phyloP scores from a whole-genome alignment of 2,113 vertebrate species.

The Glaucomys volans region DNA sequence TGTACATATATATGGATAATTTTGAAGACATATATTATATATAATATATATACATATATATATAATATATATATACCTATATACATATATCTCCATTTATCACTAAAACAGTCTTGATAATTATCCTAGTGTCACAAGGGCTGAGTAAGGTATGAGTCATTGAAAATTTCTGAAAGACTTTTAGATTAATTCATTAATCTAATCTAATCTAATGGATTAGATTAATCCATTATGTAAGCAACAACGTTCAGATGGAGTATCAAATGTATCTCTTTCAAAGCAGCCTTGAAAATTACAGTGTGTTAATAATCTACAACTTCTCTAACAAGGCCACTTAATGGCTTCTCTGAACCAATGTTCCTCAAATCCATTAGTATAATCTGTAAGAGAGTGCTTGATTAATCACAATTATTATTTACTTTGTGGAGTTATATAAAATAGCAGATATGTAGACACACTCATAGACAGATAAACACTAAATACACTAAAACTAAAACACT shows the following conservation, averaged over 20 bases:
- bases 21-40: too few species aligned
- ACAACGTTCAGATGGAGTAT: not conserved
- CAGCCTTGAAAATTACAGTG: not conserved
- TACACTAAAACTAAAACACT: not conserved
- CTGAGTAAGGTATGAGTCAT: not conserved
- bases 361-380: not conserved
- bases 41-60: not conserved
- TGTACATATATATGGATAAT: not conserved
- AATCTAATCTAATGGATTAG: too few species aligned
- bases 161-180: not conserved
- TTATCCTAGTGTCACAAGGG: not conserved
- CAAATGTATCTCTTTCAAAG: not conserved
- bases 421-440: not conserved
- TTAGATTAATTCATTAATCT: not conserved
- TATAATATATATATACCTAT: too few species aligned
- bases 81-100: not conserved
- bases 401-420: not conserved
- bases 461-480: not conserved
- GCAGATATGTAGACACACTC: not conserved
- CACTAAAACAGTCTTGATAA: not conserved
- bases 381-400: not conserved
- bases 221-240: not conserved
- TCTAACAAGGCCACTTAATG: not conserved
- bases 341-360: not conserved
- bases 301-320: not conserved